Base-by-base conservation (phyloP, 2,797 vertebrate species). In the Sitta carolinensis region DNA sequence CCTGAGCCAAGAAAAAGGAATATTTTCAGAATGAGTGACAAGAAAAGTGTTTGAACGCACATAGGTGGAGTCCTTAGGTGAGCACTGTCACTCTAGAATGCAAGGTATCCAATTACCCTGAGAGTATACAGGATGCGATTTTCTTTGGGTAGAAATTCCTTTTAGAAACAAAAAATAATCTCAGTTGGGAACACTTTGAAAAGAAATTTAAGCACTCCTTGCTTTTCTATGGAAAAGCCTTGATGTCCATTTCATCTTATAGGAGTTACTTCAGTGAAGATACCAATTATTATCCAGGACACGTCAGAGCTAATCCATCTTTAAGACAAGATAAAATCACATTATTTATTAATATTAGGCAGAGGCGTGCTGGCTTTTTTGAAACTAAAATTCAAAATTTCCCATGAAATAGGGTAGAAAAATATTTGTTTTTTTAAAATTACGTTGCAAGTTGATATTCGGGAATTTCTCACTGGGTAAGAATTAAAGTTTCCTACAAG, bases 401-500 rank as follows among this genome's bases (percentile, higher is more conserved):
- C 25, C 16, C 16, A 8, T 58, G 9, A 29, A 89, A 77, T 5
- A 47, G 0, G 17, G 40, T 21, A 47, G 22, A 67, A 87, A 90
- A 79, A 59, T 23, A 30, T 34, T 61, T 80, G 6, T 30, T 89
- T 92, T 92, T 70, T 83, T 4, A 77, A 92, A 94, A 78, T 36
- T 16, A 7, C 14, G 5, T 22, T 34, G 10, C 36, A 95, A 61
- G n/a, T 64, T 81, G 62, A 81, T 66, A 62, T 88, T 72, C 14
- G 0, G 13, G 26, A 94, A 81, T 93, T 92, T 91, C 29, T 88
- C 18, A 66, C 57, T 23, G 54, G 4, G 16, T 90, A 63, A 90
- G 74, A 95, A 83, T 93, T 84, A 62, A 94, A 91, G 85, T 94
- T 95, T 88, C 86, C 82, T 86, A 55, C 42, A 51, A 76, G 74